These are phyloP conservation scores for Enhydra lutris DNA, from an alignment of 2,113 vertebrate species.

Conservation along the genomic window DNA sequence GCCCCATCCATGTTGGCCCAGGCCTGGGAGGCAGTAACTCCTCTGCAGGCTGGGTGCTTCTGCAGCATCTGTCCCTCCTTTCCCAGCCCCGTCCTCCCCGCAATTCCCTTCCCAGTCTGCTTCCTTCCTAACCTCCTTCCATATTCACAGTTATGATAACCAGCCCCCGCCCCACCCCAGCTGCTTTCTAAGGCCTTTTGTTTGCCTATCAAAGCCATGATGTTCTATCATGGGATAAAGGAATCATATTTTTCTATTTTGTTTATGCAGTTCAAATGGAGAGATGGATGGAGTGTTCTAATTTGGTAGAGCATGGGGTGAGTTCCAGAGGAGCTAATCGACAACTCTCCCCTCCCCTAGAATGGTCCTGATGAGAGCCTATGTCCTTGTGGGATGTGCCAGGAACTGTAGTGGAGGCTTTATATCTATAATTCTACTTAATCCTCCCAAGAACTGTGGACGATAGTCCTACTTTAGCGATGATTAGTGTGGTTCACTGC, in stretches of 20 bases:
- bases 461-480: background rate
- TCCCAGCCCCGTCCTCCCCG: background rate
- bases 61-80: background rate
- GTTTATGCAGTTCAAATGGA: background rate
- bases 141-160: background rate
- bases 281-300: background rate
- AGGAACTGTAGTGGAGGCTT: background rate
- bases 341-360: background rate
- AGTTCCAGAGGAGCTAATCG: background rate
- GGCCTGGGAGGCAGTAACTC: slow-evolving; percentile 14
- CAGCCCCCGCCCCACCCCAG: background rate
- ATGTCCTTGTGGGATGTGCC: background rate
- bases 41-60: background rate
- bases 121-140: background rate
- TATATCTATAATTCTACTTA: background rate
- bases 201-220: background rate
- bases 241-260: background rate
- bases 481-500: background rate
- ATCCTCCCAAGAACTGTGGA: background rate
- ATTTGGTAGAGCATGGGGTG: background rate
- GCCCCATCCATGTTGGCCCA: background rate
- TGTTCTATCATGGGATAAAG: background rate
- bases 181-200: background rate
- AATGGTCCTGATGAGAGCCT: background rate
- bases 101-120: background rate